Evolutionary conservation across 2,797 vertebrate genomes (phyloP).

Genomic region (Propithecus deckenii): DNA sequence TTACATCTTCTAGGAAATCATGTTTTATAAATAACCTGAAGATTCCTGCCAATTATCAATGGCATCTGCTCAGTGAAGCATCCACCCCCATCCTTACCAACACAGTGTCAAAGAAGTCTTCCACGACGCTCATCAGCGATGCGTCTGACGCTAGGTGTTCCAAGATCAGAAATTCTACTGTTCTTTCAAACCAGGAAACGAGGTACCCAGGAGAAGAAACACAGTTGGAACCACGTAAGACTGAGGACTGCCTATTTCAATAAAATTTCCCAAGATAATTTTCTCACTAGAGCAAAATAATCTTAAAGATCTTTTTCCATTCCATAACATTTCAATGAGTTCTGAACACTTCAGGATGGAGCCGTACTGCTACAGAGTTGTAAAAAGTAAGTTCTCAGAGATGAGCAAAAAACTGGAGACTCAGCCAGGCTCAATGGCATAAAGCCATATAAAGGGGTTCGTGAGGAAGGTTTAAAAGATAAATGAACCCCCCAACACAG

Average conservation of each 20-base stretch:
- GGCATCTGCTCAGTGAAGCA: fast-evolving
- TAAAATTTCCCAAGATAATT: neutral
- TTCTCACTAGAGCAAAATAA: neutral
- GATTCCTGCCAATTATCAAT: neutral
- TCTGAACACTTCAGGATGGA: neutral
- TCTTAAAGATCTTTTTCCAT: neutral
- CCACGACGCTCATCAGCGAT: conserved; percentile 76
- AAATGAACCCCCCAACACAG: neutral
- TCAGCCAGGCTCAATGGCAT: neutral
- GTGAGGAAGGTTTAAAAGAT: neutral
- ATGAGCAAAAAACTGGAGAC: neutral
- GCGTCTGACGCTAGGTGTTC: conserved; percentile 51
- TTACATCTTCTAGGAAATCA: neutral
- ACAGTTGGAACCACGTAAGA: neutral
- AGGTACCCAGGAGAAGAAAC: conserved; percentile 82
- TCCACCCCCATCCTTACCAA: conserved; percentile 84
- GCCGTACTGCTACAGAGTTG: too few species aligned
- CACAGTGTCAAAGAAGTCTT: conserved; percentile 87
- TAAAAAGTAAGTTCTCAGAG: neutral
- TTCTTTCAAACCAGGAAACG: conserved; percentile 88
- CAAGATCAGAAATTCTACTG: conserved; percentile 77
- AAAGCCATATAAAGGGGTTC: too few species aligned
- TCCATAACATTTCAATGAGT: too few species aligned
- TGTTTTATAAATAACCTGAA: neutral
- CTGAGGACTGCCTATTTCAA: neutral